Evolutionary conservation across 2,888 invertebrate species (phyloP).

Genomic region (Conus canariensis): DNA sequence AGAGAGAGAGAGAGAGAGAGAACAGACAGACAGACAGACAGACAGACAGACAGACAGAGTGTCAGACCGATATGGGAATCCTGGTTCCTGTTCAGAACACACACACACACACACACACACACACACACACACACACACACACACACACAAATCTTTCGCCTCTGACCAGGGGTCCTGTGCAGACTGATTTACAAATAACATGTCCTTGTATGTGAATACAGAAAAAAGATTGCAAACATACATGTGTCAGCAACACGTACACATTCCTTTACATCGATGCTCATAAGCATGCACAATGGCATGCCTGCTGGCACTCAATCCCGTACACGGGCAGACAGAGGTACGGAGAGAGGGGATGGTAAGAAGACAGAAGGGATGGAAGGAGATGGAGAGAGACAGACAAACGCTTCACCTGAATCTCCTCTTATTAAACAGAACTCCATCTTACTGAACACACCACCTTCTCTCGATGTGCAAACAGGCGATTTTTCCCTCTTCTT

Average conservation of each 20-base stretch:
- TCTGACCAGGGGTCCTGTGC: too few species aligned
- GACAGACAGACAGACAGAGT: neutral
- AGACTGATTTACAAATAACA: neutral
- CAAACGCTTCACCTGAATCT: too few species aligned
- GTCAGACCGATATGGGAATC: neutral
- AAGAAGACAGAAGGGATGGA: neutral
- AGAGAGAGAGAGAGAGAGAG: neutral
- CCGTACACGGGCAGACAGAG: too few species aligned
- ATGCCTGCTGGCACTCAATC: too few species aligned
- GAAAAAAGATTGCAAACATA: neutral
- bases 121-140: neutral
- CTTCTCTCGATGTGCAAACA: too few species aligned
- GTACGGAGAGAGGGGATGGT: neutral
- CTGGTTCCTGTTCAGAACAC: neutral
- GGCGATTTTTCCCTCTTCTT: too few species aligned
- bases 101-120: neutral
- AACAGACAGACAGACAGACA: neutral
- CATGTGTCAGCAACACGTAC: too few species aligned
- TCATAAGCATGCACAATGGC: too few species aligned
- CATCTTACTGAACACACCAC: too few species aligned
- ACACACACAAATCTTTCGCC: neutral
- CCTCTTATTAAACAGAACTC: too few species aligned
- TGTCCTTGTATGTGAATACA: neutral
- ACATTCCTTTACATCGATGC: too few species aligned
- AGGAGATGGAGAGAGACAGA: too few species aligned